These are phyloP conservation scores for Metaphire vulgaris DNA, from an alignment of 1,140 invertebrate species.

Conservation along the genomic window DNA sequence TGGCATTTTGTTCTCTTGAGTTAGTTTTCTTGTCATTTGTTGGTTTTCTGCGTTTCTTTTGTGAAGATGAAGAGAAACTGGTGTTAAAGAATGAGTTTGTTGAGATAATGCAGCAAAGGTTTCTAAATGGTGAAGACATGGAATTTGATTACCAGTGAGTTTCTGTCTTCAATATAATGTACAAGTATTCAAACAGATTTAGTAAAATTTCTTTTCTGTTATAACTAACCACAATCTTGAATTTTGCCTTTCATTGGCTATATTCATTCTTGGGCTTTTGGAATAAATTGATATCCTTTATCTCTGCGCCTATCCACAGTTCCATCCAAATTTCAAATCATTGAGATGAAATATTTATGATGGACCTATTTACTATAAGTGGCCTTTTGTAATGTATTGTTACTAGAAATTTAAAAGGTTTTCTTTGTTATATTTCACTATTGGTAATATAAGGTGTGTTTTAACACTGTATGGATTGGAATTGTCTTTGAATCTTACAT, in stretches of 20 bases:
- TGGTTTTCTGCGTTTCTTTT: neutral
- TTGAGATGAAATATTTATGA: no score
- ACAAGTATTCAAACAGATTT: neutral
- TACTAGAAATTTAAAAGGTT: no score
- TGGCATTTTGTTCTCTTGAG: neutral
- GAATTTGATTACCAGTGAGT: neutral
- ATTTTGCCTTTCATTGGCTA: neutral
- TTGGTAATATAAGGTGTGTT: no score
- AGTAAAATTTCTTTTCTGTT: neutral
- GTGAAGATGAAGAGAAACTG: neutral
- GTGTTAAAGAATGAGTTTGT: neutral
- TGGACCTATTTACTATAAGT: no score
- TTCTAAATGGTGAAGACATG: neutral
- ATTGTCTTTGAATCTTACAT: no score
- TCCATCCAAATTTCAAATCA: no score
- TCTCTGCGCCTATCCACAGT: no score
- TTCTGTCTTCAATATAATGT: neutral
- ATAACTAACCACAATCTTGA: neutral
- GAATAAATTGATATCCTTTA: no score
- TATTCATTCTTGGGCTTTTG: no score
- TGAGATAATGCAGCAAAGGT: neutral
- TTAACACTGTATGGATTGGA: no score
- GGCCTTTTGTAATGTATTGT: no score
- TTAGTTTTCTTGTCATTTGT: neutral
- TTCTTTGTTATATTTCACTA: no score